Evolutionary conservation across 1,140 invertebrate genomes (phyloP).

Genomic region (Sarcophaga peregrina): DNA sequence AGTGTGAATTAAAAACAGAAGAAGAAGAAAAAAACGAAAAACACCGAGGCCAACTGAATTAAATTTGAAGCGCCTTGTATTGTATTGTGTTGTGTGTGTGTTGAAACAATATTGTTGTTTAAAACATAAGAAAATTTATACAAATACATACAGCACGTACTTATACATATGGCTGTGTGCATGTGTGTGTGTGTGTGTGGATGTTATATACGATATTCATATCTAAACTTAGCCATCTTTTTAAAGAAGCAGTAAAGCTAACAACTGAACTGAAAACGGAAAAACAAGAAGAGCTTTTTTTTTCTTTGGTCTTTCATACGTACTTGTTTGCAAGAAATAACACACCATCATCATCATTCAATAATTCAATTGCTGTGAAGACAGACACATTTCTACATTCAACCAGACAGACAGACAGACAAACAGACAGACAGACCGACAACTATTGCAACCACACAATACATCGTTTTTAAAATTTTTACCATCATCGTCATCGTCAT

Average conservation of each 20-base stretch:
- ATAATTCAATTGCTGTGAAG: slow-evolving; percentile 37
- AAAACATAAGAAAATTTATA: too few species aligned
- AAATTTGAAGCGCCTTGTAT: slow-evolving; percentile 35
- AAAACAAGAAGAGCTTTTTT: slow-evolving; percentile 14
- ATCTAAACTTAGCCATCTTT: slow-evolving; percentile 34
- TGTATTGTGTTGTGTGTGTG: too few species aligned
- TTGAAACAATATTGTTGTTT: too few species aligned
- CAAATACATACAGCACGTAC: too few species aligned
- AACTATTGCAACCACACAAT: neutral
- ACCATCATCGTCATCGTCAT: neutral
- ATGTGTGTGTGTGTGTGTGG: too few species aligned
- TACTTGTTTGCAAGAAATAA: slow-evolving; percentile 1
- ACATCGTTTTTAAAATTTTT: neutral
- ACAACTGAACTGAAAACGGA: neutral
- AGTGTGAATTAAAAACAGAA: slow-evolving; percentile 35
- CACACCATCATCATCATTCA: slow-evolving; percentile 33
- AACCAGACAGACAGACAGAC: neutral
- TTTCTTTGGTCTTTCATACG: neutral
- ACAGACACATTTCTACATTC: too few species aligned
- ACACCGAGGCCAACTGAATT: neutral
- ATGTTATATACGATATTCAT: neutral
- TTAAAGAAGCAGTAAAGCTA: neutral
- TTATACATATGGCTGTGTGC: too few species aligned
- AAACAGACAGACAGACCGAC: neutral
- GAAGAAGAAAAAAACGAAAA: too few species aligned